Percentiles rank a stretch among this genome's conserved stretches.
phyloP scores from a whole-genome alignment of 2,113 vertebrate species.

The Nesoenas mayeri region DNA sequence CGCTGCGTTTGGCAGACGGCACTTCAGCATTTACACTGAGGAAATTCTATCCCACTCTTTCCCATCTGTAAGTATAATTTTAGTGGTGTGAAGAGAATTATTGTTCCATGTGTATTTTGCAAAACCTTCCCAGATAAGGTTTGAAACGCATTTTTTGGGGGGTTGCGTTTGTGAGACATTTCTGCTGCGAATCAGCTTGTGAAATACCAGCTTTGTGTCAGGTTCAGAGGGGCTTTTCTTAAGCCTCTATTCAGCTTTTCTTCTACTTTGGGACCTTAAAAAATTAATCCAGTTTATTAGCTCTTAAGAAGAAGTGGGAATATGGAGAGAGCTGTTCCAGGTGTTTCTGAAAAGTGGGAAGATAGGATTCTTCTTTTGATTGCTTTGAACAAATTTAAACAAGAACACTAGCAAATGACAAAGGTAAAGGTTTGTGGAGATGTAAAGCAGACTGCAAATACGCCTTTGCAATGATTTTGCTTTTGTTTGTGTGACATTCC shows the following conservation, averaged over 20 bases:
- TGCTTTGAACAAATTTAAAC: not conserved
- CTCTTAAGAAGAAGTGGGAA: not conserved
- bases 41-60: not conserved
- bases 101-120: not conserved
- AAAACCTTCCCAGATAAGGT: not conserved
- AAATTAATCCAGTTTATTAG: not conserved
- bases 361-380: not conserved
- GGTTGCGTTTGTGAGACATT: not conserved
- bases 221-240: not conserved
- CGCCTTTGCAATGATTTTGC: not conserved
- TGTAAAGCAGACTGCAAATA: not conserved
- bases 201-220: not conserved
- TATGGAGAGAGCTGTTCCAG: not conserved
- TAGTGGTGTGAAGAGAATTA: conserved; percentile 2
- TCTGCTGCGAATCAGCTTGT: not conserved
- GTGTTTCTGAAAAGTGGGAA: not conserved
- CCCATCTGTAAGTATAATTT: not conserved
- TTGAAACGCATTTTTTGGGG: not conserved
- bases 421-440: not conserved
- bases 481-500: not conserved
- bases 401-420: not conserved
- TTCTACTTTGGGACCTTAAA: not conserved
- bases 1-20: not conserved
- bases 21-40: not conserved
- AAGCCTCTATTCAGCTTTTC: not conserved